Base-by-base conservation (phyloP, 1,140 invertebrate genomes). In the Cepaea nemoralis region DNA sequence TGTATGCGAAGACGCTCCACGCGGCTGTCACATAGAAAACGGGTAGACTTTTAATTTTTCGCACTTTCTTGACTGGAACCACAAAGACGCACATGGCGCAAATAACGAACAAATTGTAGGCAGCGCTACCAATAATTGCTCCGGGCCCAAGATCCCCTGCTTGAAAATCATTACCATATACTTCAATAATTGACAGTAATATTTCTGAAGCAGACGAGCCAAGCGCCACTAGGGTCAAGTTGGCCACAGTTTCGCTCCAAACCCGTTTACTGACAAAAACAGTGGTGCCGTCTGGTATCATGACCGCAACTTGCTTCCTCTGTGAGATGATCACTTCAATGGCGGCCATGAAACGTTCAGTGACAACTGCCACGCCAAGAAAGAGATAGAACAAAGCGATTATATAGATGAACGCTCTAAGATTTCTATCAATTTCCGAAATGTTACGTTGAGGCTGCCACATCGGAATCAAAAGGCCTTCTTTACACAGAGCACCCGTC, bases 171-270 rank as follows among this genome's bases (percentile, higher is more conserved):
- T 40, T 76, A 1, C 37, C 63, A 50, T 88, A 85, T 37, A 91
- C 88, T 86, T 93, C 93, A 77, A 93, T 91, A 31, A 92, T 90
- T 12, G 92, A 92, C 16, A 93, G 83, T 19, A 93, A 85, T 82
- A 93, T 93, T 87, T 93, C 93, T 50, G 93, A 93, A 0, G 93
- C 93, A 59, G 92, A 93, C 77, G 91, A 92, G 37, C 92, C 93
- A n/a, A 92, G 83, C 6, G 93, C 93, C 93, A 93, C 93, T 59
- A 93, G 84, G 2, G 93, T 93, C 77, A 93, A 87, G 85, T 93
- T 93, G 37, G 91, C 91, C 16, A 93, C 93, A 0, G 93, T 93
- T 86, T 93, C 92, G 86, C 93, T 93, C 93, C 93, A 93, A 39
- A 77, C 24, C n/a, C n/a, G 14, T 12, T 19, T 24, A 12, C 24